Evolutionary conservation across 2,888 invertebrate species (phyloP).

Genomic region (Drosophila monieri): DNA sequence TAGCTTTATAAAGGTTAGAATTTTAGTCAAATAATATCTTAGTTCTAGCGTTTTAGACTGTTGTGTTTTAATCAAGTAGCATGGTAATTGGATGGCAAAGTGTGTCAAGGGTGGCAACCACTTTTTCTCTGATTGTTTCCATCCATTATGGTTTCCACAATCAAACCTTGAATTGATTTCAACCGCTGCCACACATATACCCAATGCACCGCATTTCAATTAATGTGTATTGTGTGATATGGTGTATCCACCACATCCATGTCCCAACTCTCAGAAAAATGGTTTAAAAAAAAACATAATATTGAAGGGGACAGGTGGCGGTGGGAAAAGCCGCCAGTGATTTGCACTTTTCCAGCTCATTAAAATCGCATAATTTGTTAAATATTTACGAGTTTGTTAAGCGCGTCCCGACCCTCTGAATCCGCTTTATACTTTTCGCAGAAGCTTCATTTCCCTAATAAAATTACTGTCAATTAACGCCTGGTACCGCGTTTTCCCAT

Average conservation of each 20-base stretch:
- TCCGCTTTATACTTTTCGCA: slow-evolving; percentile 32
- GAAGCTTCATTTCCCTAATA: slow-evolving; percentile 71
- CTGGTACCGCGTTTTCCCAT: slow-evolving; percentile 10
- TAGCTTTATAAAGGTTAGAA: neutral
- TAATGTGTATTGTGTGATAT: slow-evolving; percentile 38
- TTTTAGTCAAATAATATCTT: neutral
- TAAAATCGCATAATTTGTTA: slow-evolving; percentile 77
- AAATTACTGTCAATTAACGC: slow-evolving; percentile 78
- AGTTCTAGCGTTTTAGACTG: neutral
- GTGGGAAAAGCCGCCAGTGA: slow-evolving; percentile 58
- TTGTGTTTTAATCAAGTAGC: neutral
- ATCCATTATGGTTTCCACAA: slow-evolving; percentile 26
- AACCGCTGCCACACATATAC: slow-evolving; percentile 2
- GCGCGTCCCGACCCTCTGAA: slow-evolving; percentile 49
- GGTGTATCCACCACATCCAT: slow-evolving; percentile 12
- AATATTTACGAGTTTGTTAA: slow-evolving; percentile 74
- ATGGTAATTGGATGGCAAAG: slow-evolving; percentile 10
- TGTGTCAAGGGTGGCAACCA: slow-evolving; percentile 8
- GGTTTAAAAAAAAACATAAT: neutral
- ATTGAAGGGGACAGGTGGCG: slow-evolving; percentile 12
- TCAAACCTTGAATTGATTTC: slow-evolving; percentile 29
- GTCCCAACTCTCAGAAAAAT: slow-evolving; percentile 11
- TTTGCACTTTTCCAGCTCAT: slow-evolving; percentile 80
- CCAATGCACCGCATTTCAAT: slow-evolving; percentile 38
- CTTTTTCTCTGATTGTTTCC: slow-evolving; percentile 7